A percentile compares a stretch with the other conserved stretches of the same genome.
These are phyloP conservation scores for Bombus sylvicola DNA, from an alignment of 1,140 invertebrate species.

Conservation along the genomic window DNA sequence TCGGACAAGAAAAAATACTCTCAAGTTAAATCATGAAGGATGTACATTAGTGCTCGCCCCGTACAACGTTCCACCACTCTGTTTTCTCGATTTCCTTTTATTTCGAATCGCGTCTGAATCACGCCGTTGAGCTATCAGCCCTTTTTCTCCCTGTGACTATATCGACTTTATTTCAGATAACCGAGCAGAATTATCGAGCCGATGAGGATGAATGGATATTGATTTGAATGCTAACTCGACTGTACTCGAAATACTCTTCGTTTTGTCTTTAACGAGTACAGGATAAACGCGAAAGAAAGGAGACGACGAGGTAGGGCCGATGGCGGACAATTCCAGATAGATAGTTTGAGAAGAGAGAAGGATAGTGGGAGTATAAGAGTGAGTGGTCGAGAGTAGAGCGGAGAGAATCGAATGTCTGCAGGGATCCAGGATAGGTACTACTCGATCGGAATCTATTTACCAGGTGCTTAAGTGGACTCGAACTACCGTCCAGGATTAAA, in stretches of 20 bases:
- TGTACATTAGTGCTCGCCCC: too few species aligned
- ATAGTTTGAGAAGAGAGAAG: conserved; percentile 10
- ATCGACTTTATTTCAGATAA: not conserved
- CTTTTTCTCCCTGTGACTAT: not conserved
- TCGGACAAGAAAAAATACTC: too few species aligned
- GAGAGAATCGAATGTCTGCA: conserved; percentile 65
- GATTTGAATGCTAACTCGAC: conserved; percentile 63
- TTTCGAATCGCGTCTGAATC: not conserved
- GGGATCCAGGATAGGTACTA: conserved; percentile 62
- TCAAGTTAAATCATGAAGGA: too few species aligned
- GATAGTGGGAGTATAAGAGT: not conserved
- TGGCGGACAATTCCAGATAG: conserved; percentile 31
- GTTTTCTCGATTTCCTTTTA: not conserved
- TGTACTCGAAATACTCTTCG: conserved; percentile 22
- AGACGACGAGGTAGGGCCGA: not conserved
- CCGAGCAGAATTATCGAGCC: not conserved
- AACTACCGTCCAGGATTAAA: conserved; percentile 70
- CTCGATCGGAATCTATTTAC: conserved; percentile 74
- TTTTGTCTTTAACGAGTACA: conserved; percentile 46
- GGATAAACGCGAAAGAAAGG: conserved; percentile 14
- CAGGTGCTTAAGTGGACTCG: conserved; percentile 69
- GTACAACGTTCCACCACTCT: not conserved
- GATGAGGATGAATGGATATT: conserved; percentile 57
- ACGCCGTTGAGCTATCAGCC: not conserved
- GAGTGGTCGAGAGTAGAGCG: conserved; percentile 37